These are phyloP conservation scores for Timandra comae DNA, from an alignment of 2,888 invertebrate genomes.

Conservation along the genomic window DNA sequence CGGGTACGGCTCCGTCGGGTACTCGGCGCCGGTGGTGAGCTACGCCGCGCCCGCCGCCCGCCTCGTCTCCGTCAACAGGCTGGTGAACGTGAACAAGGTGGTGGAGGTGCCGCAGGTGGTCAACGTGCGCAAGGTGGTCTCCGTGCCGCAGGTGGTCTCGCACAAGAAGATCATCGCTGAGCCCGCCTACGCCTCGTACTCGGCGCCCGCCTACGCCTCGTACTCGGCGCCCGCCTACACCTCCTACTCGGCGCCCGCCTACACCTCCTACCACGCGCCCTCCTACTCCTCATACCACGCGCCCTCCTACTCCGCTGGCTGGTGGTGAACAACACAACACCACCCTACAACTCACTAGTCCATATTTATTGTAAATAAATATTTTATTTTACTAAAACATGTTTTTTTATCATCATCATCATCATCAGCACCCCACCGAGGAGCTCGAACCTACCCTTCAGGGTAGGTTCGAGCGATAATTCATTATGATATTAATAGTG, in stretches of 20 bases:
- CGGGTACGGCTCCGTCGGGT: slow-evolving; percentile 4
- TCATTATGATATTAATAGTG: too few species aligned
- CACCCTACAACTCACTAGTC: too few species aligned
- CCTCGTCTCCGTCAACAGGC: slow-evolving; percentile 33
- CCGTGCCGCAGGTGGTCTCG: slow-evolving; percentile 45
- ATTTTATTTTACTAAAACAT: too few species aligned
- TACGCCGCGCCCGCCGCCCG: slow-evolving; percentile 25
- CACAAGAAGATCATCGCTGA: slow-evolving; percentile 37
- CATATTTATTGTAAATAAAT: too few species aligned
- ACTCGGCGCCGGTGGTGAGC: slow-evolving; percentile 18
- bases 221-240: slow-evolving; percentile 8
- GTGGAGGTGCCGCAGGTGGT: slow-evolving; percentile 38
- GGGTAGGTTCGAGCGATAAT: too few species aligned
- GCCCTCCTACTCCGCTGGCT: background rate
- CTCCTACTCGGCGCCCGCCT: slow-evolving; percentile 5
- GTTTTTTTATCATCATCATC: too few species aligned
- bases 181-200: slow-evolving; percentile 22
- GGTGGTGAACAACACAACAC: background rate
- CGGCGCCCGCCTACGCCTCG: slow-evolving; percentile 10
- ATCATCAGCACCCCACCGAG: too few species aligned
- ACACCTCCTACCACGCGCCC: slow-evolving; percentile 10
- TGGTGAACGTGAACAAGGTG: slow-evolving; percentile 37
- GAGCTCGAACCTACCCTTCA: too few species aligned
- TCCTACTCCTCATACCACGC: slow-evolving; percentile 7
- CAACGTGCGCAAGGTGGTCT: slow-evolving; percentile 40